These are phyloP conservation scores for Teleogryllus occipitalis DNA, from an alignment of 1,140 invertebrate species.

Conservation along the genomic window DNA sequence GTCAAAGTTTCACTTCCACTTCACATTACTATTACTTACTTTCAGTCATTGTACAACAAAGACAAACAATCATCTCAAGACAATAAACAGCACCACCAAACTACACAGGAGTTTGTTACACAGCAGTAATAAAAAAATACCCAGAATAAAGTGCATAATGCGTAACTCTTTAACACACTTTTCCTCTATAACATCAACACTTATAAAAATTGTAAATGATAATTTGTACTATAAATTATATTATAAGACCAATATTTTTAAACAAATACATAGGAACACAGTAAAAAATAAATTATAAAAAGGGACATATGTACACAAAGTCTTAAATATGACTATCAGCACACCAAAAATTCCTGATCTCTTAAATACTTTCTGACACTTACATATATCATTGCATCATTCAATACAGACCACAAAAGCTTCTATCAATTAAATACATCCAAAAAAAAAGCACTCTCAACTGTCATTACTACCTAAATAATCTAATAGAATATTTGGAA, in stretches of 20 bases:
- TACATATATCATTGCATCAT: too few species aligned
- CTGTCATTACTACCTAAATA: too few species aligned
- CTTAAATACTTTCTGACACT: too few species aligned
- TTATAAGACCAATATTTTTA: neutral
- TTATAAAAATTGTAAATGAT: neutral
- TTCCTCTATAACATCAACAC: neutral
- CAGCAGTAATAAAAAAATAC: neutral
- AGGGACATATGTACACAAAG: neutral
- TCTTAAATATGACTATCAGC: neutral
- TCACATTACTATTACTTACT: too few species aligned
- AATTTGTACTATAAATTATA: constrained; percentile 2
- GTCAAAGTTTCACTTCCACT: too few species aligned
- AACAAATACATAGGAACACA: neutral
- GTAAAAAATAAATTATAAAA: neutral
- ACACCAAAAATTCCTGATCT: too few species aligned
- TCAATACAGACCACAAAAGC: too few species aligned
- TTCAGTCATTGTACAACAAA: too few species aligned
- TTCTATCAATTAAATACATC: too few species aligned
- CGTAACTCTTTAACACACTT: neutral
- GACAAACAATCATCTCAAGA: too few species aligned
- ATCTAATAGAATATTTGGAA: too few species aligned
- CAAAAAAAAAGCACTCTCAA: too few species aligned
- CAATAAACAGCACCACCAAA: neutral
- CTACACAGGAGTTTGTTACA: neutral
- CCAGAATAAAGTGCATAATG: neutral